Evolutionary conservation across 2,888 invertebrate genomes (phyloP), one percentile per base, ranked within the genome.

Genomic region (Drosophila quinaria): DNA sequence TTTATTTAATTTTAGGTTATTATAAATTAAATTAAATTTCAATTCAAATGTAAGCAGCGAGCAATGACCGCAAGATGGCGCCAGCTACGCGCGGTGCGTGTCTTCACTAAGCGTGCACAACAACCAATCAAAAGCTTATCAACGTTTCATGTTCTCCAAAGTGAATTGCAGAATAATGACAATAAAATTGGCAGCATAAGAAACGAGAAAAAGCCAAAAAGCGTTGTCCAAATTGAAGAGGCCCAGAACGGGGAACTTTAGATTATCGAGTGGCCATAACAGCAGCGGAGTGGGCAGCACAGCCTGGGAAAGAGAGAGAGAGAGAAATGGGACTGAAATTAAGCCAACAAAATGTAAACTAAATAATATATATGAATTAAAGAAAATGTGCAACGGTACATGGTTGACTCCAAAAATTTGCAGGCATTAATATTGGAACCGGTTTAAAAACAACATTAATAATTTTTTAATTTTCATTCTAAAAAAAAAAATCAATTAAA

Each of bases 171-270:
- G 59, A 4, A 91, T 91, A 42, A 91, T 81, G 4, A 91, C 90
- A 58, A 92, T 80, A 29, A 91, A 92, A 67, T 90, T 92, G 5
- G 80, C 74, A 2, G 91, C 86, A 62, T 91, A 91, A 0, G 91
- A 71, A 17, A 91, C 68, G 11, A 92, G 76, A 60, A 91, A 90
- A 17, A 92, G 63, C 76, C 90, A 81, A 54, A 91, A 92, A 8
- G 76, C 78, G 55, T 92, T 81, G 65, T 90, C 80, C 62, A 91
- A 49, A 0, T 59, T 61, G 46, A 90, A 92, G 33, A 91, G 66
- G 3, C 91, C 91, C 41, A 92, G 51, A 4, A 92, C 65, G 1
- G 70, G 54, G 39, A 90, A 85, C 44, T 90, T 54, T 0, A 75
- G 46, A 2, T 60, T 60, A 31, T 81, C 81, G 13, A 87, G 39